Conservation (phyloP, 2,888 invertebrate species). For the Patella depressa region DNA sequence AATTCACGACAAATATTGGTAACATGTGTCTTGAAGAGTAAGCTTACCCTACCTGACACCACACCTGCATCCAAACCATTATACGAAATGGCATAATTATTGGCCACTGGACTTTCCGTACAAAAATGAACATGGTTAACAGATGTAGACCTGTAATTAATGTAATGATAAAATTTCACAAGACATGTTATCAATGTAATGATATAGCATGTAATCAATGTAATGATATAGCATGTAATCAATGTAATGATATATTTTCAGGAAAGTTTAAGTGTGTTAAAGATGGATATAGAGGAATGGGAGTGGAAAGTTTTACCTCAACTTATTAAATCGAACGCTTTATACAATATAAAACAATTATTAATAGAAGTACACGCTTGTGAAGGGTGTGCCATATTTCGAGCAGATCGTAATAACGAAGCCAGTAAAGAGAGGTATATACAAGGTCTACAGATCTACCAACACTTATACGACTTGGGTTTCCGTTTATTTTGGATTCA, state of each 20-base stretch:
- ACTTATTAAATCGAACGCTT: constrained; percentile 41
- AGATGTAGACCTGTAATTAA: no score
- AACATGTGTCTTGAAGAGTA: no score
- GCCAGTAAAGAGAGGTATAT: constrained; percentile 50
- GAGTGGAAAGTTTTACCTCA: constrained; percentile 54
- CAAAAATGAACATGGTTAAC: no score
- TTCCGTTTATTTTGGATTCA: constrained; percentile 56
- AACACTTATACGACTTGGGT: constrained; percentile 48
- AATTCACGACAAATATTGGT: no score
- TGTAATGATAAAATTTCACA: no score
- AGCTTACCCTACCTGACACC: no score
- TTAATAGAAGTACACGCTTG: constrained; percentile 54
- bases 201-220: no score
- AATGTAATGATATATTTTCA: constrained; percentile 30
- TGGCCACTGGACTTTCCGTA: no score
- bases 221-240: no score
- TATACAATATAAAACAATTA: constrained; percentile 46
- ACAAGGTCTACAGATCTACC: constrained; percentile 46
- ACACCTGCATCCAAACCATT: no score
- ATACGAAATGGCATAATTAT: no score
- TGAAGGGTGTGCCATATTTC: constrained; percentile 40
- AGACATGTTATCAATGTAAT: no score
- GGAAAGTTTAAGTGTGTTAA: constrained; percentile 48
- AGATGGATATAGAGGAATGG: constrained; percentile 60
- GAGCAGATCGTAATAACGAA: constrained; percentile 43